Base-by-base conservation (phyloP, 2,888 invertebrate genomes). In the Plemyria rubiginata region DNA sequence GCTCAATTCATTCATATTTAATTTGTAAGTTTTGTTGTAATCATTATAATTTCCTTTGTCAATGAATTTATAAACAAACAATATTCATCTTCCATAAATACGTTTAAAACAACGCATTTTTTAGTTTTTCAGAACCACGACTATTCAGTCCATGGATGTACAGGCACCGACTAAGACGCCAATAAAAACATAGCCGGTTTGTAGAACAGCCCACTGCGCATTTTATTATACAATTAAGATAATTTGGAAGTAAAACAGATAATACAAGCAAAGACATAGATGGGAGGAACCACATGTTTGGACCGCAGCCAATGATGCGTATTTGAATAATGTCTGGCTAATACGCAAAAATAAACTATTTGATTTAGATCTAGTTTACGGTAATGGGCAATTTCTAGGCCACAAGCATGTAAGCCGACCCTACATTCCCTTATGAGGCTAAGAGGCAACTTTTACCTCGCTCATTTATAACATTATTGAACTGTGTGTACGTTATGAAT, bases 261-360 rank as follows among this genome's bases (percentile, higher is more conserved):
- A 68, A 67, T 66, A 54, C 62, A 65, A 56, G 66, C 64, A 71
- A 70, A 69, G 74, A 78, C 80, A 78, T 77, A 76, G 79, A 80
- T 78, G 77, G 77, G 70, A 71, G 76, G 65, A 70, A 75, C 65
- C 72, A 70, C 65, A 75, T 66, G 76, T 77, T 76, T 81, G 86
- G 84, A 78, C 9, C 52, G 32, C 41, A 12, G 82, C 82, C 85
- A 83, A 81, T 62, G 72, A 76, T 75, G 74, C 71, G 68, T 70
- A 74, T 71, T 74, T 72, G 65, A 72, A 71, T 74, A 72, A 70
- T 66, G 60, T 62, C 60, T 62, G 66, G 59, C 50, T 53, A 57
- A 58, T 62, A 59, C 43, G 60, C 66, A 52, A 60, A 62, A 66
- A 66, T 66, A 66, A 63, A 62, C 62, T 28, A 15, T 50, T 9